Evolutionary conservation across 2,113 vertebrate species (phyloP).

Genomic region (Austrofundulus limnaeus): DNA sequence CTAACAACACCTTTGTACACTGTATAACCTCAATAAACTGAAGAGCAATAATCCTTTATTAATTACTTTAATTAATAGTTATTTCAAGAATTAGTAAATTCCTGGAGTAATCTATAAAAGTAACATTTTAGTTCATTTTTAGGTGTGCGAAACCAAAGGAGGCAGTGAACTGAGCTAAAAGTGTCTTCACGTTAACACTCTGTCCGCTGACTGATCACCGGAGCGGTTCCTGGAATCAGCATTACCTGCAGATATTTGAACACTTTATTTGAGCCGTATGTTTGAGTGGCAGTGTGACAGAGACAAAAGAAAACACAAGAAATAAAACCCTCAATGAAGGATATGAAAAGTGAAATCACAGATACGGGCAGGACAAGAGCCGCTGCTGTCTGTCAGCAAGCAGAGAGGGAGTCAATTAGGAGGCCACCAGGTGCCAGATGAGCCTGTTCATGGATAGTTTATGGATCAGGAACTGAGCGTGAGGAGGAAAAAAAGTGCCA

Average conservation of each 20-base stretch:
- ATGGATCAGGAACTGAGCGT: slow-evolving; percentile 71
- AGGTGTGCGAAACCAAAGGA: neutral
- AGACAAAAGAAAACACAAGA: slow-evolving; percentile 6
- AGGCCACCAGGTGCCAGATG: slow-evolving; percentile 56
- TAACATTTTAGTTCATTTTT: too few species aligned
- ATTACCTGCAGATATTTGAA: slow-evolving; percentile 2
- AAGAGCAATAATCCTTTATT: too few species aligned
- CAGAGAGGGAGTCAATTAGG: slow-evolving; percentile 38
- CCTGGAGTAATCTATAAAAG: too few species aligned
- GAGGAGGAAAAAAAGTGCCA: slow-evolving; percentile 28
- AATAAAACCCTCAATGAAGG: slow-evolving; percentile 22
- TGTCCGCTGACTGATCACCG: neutral
- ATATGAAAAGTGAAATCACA: slow-evolving; percentile 53
- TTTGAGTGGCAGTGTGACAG: slow-evolving; percentile 10
- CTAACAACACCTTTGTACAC: too few species aligned
- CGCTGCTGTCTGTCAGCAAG: slow-evolving; percentile 27
- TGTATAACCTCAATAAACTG: too few species aligned
- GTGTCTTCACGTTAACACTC: neutral
- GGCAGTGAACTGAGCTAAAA: neutral
- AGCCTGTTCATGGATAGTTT: slow-evolving; percentile 61
- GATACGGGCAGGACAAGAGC: slow-evolving; percentile 20
- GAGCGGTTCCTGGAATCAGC: neutral
- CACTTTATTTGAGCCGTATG: slow-evolving; percentile 6
- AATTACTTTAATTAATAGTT: too few species aligned
- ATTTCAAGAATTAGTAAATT: too few species aligned